Evolutionary conservation across 1,140 invertebrate species (phyloP).

Genomic region (Latrodectus geometricus): DNA sequence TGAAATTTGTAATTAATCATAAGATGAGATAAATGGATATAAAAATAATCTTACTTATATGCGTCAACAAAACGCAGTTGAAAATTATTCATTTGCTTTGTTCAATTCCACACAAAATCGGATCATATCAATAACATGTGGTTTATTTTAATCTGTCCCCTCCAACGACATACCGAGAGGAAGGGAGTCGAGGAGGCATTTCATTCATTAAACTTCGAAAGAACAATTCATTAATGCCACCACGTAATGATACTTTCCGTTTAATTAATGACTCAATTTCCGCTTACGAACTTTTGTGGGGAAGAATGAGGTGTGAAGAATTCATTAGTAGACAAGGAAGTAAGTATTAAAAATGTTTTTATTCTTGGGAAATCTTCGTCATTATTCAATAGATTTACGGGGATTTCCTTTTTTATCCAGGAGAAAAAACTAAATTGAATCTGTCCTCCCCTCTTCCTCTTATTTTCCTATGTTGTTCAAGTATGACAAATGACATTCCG

Average conservation of each 20-base stretch:
- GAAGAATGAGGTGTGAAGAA: slow-evolving; percentile 25
- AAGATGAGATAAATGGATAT: no score
- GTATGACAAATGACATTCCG: no score
- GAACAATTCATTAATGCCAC: slow-evolving; percentile 22
- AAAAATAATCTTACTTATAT: no score
- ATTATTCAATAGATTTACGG: not conserved
- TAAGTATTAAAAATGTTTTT: not conserved
- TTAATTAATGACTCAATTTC: slow-evolving; percentile 40
- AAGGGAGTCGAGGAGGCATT: not conserved
- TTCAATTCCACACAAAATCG: no score
- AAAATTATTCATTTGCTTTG: no score
- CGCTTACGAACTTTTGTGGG: slow-evolving; percentile 21
- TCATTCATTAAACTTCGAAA: slow-evolving; percentile 7
- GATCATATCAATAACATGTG: no score
- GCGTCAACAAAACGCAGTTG: no score
- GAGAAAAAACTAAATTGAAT: not conserved
- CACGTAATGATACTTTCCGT: slow-evolving; percentile 22
- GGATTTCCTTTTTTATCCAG: not conserved
- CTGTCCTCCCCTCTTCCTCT: not conserved
- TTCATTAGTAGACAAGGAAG: slow-evolving; percentile 17
- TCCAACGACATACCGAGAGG: no score
- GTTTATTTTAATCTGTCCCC: no score
- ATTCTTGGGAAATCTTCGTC: not conserved
- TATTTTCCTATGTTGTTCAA: not conserved
- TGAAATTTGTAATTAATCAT: no score